Evolutionary conservation across 2,888 invertebrate genomes (phyloP).

Genomic region (Exephanes ischioxanthus): DNA sequence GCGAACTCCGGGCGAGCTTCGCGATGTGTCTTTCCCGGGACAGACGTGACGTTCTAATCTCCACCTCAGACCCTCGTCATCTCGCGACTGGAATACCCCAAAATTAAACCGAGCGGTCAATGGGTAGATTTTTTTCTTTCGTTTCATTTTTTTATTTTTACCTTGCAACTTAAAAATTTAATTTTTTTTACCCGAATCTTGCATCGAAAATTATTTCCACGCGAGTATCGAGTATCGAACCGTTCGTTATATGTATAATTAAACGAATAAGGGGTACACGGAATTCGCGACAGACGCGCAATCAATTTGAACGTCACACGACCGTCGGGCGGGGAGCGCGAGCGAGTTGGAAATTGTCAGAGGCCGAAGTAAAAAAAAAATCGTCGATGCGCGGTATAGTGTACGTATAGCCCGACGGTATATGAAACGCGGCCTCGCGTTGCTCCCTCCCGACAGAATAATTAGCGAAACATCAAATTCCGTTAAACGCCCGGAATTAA

Average conservation of each 20-base stretch:
- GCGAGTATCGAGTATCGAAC: background rate
- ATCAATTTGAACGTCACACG: constrained; percentile 64
- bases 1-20: background rate
- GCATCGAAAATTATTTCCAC: background rate
- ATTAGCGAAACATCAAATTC: constrained; percentile 83
- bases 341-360: constrained; percentile 32
- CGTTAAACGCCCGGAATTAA: constrained; percentile 82
- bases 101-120: background rate
- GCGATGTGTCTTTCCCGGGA: background rate
- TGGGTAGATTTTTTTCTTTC: too few relatives aligned
- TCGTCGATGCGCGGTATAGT: constrained; percentile 2
- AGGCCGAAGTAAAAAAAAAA: constrained; percentile 17
- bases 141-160: too few relatives aligned
- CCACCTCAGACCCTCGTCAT: constrained; percentile 24
- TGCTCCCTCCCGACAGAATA: constrained; percentile 78
- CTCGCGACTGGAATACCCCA: background rate
- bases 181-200: background rate
- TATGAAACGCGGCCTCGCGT: constrained; percentile 64
- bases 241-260: constrained; percentile 38
- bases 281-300: constrained; percentile 59
- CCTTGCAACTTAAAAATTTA: background rate
- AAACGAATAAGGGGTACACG: constrained; percentile 56
- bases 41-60: constrained; percentile 49
- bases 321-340: constrained; percentile 11
- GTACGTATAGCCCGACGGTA: constrained; percentile 18